Percentiles rank a stretch among this genome's conserved stretches.
phyloP scores from a whole-genome alignment of 2,797 vertebrate genomes.

The Leucoraja ocellata region DNA sequence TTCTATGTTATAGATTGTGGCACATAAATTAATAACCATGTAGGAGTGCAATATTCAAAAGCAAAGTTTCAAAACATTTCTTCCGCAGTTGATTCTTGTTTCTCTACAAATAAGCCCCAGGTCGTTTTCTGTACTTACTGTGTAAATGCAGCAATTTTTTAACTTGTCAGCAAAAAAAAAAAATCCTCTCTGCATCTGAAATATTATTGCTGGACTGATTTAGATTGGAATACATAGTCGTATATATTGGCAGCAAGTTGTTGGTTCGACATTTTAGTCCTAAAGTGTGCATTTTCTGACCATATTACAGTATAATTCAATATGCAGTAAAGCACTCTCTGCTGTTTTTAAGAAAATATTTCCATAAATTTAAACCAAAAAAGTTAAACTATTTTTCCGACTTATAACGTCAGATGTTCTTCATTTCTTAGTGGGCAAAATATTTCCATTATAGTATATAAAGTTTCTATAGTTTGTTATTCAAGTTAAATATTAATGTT shows the following conservation, averaged over 20 bases:
- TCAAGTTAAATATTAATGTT: conserved; percentile 38
- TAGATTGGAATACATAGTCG: conserved; percentile 28
- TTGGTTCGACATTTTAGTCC: conserved; percentile 26
- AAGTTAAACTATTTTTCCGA: conserved; percentile 10
- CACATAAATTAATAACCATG: neutral
- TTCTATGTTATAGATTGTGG: neutral
- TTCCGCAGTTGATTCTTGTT: neutral
- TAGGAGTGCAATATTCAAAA: neutral
- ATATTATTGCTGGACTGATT: conserved; percentile 29
- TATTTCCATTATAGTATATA: conserved; percentile 36
- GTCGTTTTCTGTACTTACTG: conserved; percentile 1
- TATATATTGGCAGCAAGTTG: conserved; percentile 33
- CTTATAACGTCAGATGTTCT: conserved; percentile 20
- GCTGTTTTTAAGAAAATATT: neutral
- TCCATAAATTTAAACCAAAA: neutral
- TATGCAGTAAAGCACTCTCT: neutral
- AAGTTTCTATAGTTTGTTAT: conserved; percentile 35
- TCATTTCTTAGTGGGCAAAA: conserved; percentile 35
- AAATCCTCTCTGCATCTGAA: conserved; percentile 22
- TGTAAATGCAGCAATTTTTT: conserved; percentile 21
- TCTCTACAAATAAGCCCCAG: conserved; percentile 5
- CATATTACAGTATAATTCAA: conserved; percentile 23
- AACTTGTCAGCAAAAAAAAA: conserved; percentile 33
- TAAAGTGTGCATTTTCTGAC: neutral
- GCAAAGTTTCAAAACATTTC: neutral